Evolutionary conservation across 2,888 invertebrate species (phyloP).

Genomic region (Limenitis camilla): DNA sequence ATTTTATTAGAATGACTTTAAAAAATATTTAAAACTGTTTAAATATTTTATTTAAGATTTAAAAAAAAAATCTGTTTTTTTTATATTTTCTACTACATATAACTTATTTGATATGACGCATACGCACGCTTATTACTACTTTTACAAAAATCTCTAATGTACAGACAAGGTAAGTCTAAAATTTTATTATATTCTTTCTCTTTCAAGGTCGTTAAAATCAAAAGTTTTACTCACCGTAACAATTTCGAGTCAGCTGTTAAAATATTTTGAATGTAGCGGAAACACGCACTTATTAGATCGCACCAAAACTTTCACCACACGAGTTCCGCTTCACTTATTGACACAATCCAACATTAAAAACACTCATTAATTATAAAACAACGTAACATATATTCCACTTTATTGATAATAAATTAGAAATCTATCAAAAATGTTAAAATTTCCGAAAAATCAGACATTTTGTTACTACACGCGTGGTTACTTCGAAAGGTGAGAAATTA

Average conservation of each 20-base stretch:
- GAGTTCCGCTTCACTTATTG: slow-evolving; percentile 26
- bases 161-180: no score
- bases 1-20: no score
- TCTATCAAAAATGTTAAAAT: slow-evolving; percentile 19
- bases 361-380: slow-evolving; percentile 9
- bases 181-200: no score
- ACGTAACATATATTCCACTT: background rate
- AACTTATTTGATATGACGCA: no score
- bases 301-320: slow-evolving; percentile 54
- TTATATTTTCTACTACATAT: no score
- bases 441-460: slow-evolving; percentile 33
- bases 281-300: slow-evolving; percentile 29
- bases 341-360: slow-evolving; percentile 9
- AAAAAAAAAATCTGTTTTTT: no score
- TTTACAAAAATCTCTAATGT: no score
- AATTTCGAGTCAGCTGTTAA: slow-evolving; percentile 18
- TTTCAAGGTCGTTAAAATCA: no score
- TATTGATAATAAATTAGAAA: background rate
- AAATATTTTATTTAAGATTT: no score
- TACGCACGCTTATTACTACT: no score
- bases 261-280: slow-evolving; percentile 18
- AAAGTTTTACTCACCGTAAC: no score
- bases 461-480: slow-evolving; percentile 47
- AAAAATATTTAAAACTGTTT: no score
- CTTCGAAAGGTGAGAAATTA: slow-evolving; percentile 36